phyloP scores from a whole-genome alignment of 2,797 vertebrate genomes.

The Meriones psammophilus region DNA sequence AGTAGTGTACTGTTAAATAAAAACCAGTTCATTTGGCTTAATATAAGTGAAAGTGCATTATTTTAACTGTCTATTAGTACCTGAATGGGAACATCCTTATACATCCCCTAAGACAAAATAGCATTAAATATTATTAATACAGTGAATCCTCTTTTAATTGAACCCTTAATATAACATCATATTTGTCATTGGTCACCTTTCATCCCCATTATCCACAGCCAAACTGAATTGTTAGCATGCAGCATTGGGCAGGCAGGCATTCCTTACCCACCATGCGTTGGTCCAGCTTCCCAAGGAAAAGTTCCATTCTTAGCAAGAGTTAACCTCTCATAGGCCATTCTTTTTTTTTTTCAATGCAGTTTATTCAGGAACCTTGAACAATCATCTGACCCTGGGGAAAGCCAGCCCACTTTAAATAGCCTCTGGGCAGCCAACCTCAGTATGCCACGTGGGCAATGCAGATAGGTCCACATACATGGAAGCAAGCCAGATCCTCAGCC shows the following conservation, averaged over 20 bases:
- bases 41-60: neutral
- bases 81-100: neutral
- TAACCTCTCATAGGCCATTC: neutral
- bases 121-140: neutral
- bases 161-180: neutral
- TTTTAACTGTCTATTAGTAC: neutral
- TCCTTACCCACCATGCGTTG: neutral
- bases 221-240: neutral
- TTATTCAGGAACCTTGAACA: no score
- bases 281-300: neutral
- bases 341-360: no score
- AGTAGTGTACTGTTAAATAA: conserved; percentile 43
- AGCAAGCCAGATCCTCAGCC: no score
- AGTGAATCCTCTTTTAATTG: neutral
- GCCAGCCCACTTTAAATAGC: no score
- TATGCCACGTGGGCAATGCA: no score
- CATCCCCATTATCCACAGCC: neutral
- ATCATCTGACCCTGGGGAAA: no score
- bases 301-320: neutral
- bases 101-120: neutral
- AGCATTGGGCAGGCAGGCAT: neutral
- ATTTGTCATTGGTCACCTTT: neutral
- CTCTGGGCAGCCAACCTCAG: no score
- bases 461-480: no score
- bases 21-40: neutral